Conservation (phyloP, 2,888 invertebrate genomes). For the Girardia tigrina region DNA sequence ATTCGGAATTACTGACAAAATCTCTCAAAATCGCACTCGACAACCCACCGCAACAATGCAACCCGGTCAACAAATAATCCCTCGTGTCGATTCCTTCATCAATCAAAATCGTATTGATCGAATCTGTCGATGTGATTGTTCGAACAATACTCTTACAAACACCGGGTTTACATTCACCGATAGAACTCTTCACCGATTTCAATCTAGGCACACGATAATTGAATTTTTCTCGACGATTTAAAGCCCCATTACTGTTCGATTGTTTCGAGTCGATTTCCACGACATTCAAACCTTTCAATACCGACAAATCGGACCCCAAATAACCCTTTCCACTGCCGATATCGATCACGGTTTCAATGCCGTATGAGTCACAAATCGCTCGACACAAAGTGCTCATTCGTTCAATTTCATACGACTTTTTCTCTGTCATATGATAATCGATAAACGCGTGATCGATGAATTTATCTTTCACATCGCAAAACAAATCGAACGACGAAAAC, state of each 20-base stretch:
- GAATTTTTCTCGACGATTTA: conserved; percentile 44
- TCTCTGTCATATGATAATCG: conserved; percentile 42
- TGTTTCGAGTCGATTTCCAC: conserved; percentile 67
- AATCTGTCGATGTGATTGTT: background rate
- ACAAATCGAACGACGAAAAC: conserved; percentile 27
- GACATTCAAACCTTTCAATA: conserved; percentile 61
- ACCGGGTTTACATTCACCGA: background rate
- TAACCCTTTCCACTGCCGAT: conserved; percentile 80
- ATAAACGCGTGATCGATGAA: conserved; percentile 37
- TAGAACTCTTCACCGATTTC: background rate
- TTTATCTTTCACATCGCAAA: background rate
- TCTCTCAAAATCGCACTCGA: conserved; percentile 62
- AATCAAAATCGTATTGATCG: background rate
- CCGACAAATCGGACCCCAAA: conserved; percentile 62
- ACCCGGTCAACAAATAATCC: conserved; percentile 52
- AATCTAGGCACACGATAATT: background rate
- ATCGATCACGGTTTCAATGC: conserved; percentile 58
- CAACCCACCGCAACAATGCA: conserved; percentile 77
- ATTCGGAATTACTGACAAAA: conserved; percentile 53
- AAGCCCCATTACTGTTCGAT: conserved; percentile 60
- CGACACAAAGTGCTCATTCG: conserved; percentile 40
- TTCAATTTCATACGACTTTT: conserved; percentile 46
- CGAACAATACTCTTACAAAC: background rate
- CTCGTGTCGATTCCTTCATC: background rate
- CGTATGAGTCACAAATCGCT: conserved; percentile 39